Conservation (phyloP, 2,888 invertebrate genomes). For the Hoplodrina ambigua region DNA sequence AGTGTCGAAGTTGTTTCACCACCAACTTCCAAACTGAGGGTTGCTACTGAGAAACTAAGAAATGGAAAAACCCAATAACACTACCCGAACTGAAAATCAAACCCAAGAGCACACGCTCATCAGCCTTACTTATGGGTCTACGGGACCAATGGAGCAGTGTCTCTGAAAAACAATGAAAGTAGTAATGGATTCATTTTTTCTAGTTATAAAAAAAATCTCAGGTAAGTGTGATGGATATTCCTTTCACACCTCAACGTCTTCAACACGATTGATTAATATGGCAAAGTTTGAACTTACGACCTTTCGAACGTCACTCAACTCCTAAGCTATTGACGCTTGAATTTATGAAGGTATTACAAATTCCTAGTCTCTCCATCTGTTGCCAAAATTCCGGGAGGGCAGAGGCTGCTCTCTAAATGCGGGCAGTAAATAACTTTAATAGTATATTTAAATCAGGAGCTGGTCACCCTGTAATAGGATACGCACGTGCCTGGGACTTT, state of each 20-base stretch:
- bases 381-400: constrained; percentile 47
- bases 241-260: constrained; percentile 11
- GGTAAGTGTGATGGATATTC: constrained; percentile 37
- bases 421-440: constrained; percentile 62
- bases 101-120: no score
- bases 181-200: not conserved
- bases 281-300: constrained; percentile 24
- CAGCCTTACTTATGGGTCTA: no score
- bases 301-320: constrained; percentile 42
- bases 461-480: constrained; percentile 56
- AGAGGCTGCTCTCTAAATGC: constrained; percentile 40
- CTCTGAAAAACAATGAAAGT: not conserved
- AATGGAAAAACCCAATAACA: no score
- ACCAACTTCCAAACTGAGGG: no score
- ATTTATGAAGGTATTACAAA: constrained; percentile 57
- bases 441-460: constrained; percentile 62
- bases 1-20: no score
- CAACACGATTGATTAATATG: constrained; percentile 30
- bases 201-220: not conserved
- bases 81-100: no score
- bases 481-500: constrained; percentile 56
- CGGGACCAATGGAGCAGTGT: no score
- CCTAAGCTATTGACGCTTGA: constrained; percentile 44
- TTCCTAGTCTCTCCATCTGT: constrained; percentile 47
- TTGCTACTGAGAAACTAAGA: no score